Evolutionary conservation across 2,888 invertebrate genomes (phyloP).

Genomic region (Alcis repandata): DNA sequence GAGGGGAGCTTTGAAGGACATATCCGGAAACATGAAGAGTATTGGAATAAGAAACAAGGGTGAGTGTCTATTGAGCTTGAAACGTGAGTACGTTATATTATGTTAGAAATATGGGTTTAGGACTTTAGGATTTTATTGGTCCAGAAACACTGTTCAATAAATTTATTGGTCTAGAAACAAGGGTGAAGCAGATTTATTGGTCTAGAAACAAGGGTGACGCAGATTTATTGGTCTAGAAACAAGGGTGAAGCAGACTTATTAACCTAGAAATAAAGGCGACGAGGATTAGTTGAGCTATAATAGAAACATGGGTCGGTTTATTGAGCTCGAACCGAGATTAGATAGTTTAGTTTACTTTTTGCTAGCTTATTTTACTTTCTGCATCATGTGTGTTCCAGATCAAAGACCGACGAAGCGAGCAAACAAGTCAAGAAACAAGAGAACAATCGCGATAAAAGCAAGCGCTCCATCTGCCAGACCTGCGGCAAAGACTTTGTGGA

Average conservation of each 20-base stretch:
- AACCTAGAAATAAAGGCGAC: neutral
- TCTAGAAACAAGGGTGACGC: no score
- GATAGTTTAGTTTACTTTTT: no score
- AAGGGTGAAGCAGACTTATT: neutral
- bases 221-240: neutral
- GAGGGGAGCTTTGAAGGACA: slow-evolving; percentile 71
- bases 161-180: neutral
- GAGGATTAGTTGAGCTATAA: no score
- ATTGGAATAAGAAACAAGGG: slow-evolving; percentile 41
- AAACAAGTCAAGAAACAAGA: slow-evolving; percentile 25
- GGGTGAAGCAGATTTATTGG: neutral
- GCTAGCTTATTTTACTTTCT: no score
- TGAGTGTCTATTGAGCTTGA: slow-evolving; percentile 13
- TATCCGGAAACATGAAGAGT: slow-evolving; percentile 74
- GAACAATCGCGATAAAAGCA: slow-evolving; percentile 14
- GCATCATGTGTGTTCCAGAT: neutral
- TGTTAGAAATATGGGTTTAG: neutral
- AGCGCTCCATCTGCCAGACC: slow-evolving; percentile 60
- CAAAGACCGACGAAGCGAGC: slow-evolving; percentile 3
- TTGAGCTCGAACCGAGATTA: neutral
- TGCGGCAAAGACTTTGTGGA: slow-evolving; percentile 73
- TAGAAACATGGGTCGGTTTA: no score
- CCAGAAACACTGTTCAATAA: neutral
- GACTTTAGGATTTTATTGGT: no score
- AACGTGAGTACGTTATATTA: neutral